These are phyloP conservation scores for Euwallacea fornicatus DNA, from an alignment of 1,140 invertebrate species.

Conservation along the genomic window DNA sequence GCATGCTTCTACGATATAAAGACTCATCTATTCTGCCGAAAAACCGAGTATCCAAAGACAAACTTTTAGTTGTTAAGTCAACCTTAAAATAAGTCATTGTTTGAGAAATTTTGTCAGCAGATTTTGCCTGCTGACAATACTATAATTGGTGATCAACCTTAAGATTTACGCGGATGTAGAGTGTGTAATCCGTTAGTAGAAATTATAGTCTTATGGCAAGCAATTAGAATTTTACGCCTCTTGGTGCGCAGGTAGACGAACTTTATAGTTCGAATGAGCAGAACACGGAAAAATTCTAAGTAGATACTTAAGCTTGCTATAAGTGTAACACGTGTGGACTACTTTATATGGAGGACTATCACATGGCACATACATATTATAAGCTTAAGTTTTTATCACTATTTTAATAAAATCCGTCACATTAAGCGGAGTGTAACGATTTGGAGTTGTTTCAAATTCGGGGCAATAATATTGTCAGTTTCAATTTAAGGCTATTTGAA, in stretches of 20 bases:
- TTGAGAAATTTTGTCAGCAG: neutral
- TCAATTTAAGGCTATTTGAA: too few species aligned
- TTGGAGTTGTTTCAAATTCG: too few species aligned
- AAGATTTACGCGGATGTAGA: neutral
- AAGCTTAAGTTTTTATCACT: too few species aligned
- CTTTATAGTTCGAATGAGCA: neutral
- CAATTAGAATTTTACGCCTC: neutral
- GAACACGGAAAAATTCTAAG: neutral
- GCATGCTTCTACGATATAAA: neutral
- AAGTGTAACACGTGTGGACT: too few species aligned
- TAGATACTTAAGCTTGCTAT: too few species aligned
- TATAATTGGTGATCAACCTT: constrained; percentile 8
- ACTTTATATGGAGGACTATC: too few species aligned
- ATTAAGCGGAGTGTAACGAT: too few species aligned
- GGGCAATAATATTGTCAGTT: too few species aligned
- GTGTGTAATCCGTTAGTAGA: constrained; percentile 10
- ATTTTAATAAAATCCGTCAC: too few species aligned
- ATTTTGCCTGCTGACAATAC: neutral
- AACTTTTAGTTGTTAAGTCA: constrained; percentile 2
- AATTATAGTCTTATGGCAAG: neutral
- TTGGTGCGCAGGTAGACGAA: neutral
- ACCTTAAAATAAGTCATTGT: constrained; percentile 18
- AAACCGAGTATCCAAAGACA: neutral
- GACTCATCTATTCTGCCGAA: neutral
- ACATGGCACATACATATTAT: too few species aligned